Percentiles rank a stretch among this genome's conserved stretches.
phyloP scores from a whole-genome alignment of 2,888 invertebrate species.

The Drosophila gaucha region DNA sequence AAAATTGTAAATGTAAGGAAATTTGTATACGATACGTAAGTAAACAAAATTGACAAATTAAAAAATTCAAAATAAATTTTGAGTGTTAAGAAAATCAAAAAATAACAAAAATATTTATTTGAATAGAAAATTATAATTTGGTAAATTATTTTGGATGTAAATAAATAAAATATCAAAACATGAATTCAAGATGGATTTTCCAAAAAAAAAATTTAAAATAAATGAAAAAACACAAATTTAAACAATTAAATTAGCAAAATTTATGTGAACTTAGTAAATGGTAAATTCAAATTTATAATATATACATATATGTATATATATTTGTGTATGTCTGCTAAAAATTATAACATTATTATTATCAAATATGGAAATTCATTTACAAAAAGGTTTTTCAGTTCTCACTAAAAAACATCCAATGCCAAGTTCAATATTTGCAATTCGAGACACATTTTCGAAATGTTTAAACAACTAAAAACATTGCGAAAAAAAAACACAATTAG shows the following conservation, averaged over 20 bases:
- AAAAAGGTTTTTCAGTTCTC: slow-evolving; percentile 37
- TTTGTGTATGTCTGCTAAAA: slow-evolving; percentile 64
- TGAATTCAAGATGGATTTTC: slow-evolving; percentile 76
- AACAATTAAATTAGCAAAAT: slow-evolving; percentile 72
- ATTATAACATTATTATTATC: slow-evolving; percentile 34
- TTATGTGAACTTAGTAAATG: slow-evolving; percentile 79
- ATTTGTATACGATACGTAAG: slow-evolving; percentile 75
- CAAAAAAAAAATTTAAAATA: slow-evolving; percentile 31
- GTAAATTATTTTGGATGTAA: slow-evolving; percentile 64
- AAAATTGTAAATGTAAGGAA: slow-evolving; percentile 45
- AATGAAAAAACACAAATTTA: slow-evolving; percentile 30
- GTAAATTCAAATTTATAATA: slow-evolving; percentile 75
- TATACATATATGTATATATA: slow-evolving; percentile 40
- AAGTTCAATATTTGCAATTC: slow-evolving; percentile 53
- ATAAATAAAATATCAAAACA: slow-evolving; percentile 54
- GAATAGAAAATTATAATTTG: slow-evolving; percentile 56
- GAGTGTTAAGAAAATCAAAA: slow-evolving; percentile 37
- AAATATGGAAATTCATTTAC: slow-evolving; percentile 46
- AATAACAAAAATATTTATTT: slow-evolving; percentile 43
- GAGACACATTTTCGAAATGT: slow-evolving; percentile 39
- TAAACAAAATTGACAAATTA: slow-evolving; percentile 45
- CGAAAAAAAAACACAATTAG: slow-evolving; percentile 42
- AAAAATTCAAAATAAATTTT: slow-evolving; percentile 26
- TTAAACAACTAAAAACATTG: slow-evolving; percentile 59
- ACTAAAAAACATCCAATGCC: slow-evolving; percentile 51